These are phyloP conservation scores for Nansenia antarctica DNA, from an alignment of 2,113 vertebrate species.

Conservation along the genomic window DNA sequence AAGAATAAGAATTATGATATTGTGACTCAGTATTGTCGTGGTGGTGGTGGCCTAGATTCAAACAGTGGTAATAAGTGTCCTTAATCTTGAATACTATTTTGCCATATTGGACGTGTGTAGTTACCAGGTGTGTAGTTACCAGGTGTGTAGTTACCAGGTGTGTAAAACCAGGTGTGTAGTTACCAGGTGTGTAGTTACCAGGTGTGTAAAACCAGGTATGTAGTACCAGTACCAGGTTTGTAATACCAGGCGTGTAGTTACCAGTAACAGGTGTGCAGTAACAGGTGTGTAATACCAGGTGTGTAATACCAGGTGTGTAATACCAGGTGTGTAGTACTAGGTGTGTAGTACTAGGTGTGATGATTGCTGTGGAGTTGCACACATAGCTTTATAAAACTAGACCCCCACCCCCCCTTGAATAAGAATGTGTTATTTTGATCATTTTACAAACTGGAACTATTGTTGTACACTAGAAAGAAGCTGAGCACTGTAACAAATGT, in stretches of 20 bases:
- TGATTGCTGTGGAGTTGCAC: slow-evolving; percentile 41
- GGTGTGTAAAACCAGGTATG: background rate
- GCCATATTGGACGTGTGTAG: slow-evolving; percentile 21
- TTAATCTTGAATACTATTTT: slow-evolving; percentile 54
- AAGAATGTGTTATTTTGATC: background rate
- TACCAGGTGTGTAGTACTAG: no score
- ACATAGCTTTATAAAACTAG: slow-evolving; percentile 54
- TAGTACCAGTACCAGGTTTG: background rate
- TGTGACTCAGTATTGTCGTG: slow-evolving; percentile 42
- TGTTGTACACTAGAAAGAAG: background rate
- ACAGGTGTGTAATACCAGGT: background rate
- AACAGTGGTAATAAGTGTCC: slow-evolving; percentile 72
- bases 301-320: background rate
- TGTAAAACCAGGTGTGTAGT: background rate
- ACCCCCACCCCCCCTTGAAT: no score
- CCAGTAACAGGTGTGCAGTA: background rate
- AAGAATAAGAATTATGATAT: no score
- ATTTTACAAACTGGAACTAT: background rate
- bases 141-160: background rate
- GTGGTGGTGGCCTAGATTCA: slow-evolving; percentile 49
- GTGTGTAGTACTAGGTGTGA: no score
- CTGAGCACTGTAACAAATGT: background rate
- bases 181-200: background rate
- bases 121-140: background rate
- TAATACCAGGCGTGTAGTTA: background rate